A percentile compares a stretch with the other conserved stretches of the same genome.
These are phyloP conservation scores for Hanleya hanleyi DNA, from an alignment of 2,888 invertebrate species.

Conservation along the genomic window DNA sequence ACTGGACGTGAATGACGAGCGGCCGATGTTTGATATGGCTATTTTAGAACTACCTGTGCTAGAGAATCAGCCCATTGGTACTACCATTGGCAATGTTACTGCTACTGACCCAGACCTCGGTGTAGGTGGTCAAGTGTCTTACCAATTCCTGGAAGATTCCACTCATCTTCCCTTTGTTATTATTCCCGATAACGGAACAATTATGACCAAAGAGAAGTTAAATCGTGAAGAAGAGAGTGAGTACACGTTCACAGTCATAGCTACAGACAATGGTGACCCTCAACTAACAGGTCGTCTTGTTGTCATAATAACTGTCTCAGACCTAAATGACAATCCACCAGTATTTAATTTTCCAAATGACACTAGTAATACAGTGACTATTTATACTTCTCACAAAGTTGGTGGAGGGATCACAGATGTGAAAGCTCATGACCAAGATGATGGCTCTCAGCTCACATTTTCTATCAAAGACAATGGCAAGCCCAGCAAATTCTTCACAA, in stretches of 20 bases:
- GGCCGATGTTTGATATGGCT: background rate
- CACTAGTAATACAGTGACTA: background rate
- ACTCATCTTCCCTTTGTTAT: background rate
- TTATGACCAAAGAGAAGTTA: background rate
- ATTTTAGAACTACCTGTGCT: background rate
- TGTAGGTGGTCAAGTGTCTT: background rate
- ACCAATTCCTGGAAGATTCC: background rate
- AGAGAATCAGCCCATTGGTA: background rate
- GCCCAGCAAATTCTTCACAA: background rate
- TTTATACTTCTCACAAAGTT: background rate
- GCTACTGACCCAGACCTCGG: background rate
- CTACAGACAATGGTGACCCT: constrained; percentile 4
- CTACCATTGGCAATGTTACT: background rate
- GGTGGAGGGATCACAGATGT: background rate
- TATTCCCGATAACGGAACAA: background rate
- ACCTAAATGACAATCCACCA: background rate
- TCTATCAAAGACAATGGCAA: background rate
- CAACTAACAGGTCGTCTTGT: background rate
- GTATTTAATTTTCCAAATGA: constrained; percentile 1
- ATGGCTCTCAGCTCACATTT: background rate
- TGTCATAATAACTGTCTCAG: background rate
- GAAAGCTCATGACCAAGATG: background rate
- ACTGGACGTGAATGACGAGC: background rate
- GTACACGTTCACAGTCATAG: background rate
- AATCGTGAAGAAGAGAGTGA: background rate